Evolutionary conservation across 2,888 invertebrate genomes (phyloP), one percentile per base, ranked within the genome.

Genomic region (Phasia obesa): DNA sequence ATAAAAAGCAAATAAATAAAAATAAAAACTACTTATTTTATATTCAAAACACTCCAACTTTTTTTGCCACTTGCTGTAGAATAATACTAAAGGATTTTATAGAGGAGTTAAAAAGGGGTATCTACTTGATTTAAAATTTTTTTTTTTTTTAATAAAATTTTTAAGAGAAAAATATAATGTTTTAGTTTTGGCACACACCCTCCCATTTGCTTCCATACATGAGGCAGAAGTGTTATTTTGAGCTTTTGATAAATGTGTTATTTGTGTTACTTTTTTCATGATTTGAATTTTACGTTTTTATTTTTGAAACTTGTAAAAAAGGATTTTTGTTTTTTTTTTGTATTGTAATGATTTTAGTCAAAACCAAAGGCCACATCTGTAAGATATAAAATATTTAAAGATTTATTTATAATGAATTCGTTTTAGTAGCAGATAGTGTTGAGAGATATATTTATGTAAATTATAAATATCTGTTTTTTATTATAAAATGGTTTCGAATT

Each of bases 331-430:
- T 75, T 13, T 65, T 79, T 55, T 55, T 67, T 81, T 47, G 38
- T 70, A 21, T 77, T 70, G 62, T 77, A 23, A 75, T 67, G 79
- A 71, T 85, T 87, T 87, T 91, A 91, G 89, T 91, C 91, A 89
- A 91, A 91, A 90, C 89, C 90, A 91, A 91, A 91, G 89, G 89
- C 91, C 91, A 91, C 89, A 89, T 91, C 91, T 91, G 91, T 89
- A 90, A 91, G 87, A 88, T 87, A 89, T 87, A 87, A 85, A 84
- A 84, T 76, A 79, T 84, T 75, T 62, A 83, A 59, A 59, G 47
- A 62, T 60, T 57, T 78, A 62, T 60, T 57, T 78, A 42, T 57
- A 78, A 71, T 78, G 82, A 27, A 47, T 67, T 27, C 17, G 21
- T n/a, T 65, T 65, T 64, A n/a, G n/a, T n/a, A n/a, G n/a, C n/a